These are phyloP conservation scores for Drosophila sulfurigaster DNA, from an alignment of 1,140 invertebrate species.

Conservation along the genomic window DNA sequence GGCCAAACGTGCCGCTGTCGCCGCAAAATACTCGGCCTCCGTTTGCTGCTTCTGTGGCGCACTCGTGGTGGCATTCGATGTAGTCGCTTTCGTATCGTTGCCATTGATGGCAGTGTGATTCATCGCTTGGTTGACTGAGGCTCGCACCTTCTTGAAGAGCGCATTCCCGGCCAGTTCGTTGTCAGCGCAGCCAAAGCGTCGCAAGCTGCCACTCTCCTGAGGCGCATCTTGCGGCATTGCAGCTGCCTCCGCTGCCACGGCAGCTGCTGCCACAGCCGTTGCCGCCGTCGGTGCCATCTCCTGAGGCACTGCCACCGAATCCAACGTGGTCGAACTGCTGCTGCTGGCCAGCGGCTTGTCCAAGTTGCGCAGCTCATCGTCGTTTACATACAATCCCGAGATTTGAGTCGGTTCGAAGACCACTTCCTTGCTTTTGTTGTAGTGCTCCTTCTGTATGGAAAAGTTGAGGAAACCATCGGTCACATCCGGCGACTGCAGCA, in stretches of 20 bases:
- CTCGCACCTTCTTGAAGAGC: conserved; percentile 84
- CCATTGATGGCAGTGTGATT: conserved; percentile 49
- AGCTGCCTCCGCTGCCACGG: conserved; percentile 15
- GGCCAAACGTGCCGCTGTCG: conserved; percentile 73
- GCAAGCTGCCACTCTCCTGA: conserved; percentile 18
- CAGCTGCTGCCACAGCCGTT: conserved; percentile 24
- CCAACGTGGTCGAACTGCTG: conserved; percentile 44
- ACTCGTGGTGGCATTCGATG: neutral
- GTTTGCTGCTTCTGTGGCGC: conserved; percentile 56
- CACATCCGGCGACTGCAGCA: conserved; percentile 76
- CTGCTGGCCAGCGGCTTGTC: conserved; percentile 64
- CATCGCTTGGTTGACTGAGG: conserved; percentile 78
- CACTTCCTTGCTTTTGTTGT: conserved; percentile 74
- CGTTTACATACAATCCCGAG: conserved; percentile 72
- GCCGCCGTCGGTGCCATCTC: conserved; percentile 43
- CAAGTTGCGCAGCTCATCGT: conserved; percentile 78
- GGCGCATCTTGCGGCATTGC: conserved; percentile 21
- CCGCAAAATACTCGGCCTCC: conserved; percentile 78
- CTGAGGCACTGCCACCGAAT: conserved; percentile 34
- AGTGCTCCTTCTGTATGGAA: conserved; percentile 83
- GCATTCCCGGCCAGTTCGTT: conserved; percentile 84
- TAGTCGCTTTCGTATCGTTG: neutral
- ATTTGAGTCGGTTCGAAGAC: conserved; percentile 66
- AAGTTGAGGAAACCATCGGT: conserved; percentile 84
- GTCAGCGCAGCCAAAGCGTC: conserved; percentile 50